Percentiles rank a stretch among this genome's conserved stretches.
These are phyloP conservation scores for Philopedon plagiatum DNA, from an alignment of 2,888 invertebrate species.

Conservation along the genomic window DNA sequence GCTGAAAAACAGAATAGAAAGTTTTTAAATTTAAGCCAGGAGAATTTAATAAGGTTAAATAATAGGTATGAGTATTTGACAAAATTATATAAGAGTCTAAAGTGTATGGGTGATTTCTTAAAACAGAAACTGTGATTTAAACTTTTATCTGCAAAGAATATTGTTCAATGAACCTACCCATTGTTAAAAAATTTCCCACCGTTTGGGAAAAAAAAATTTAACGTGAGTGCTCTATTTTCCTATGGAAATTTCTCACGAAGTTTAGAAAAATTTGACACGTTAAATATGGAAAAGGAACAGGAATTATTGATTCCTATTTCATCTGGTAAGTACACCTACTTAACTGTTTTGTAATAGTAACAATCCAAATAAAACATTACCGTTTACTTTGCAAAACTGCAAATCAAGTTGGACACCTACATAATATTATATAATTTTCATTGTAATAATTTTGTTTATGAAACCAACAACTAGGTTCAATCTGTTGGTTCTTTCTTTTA, in stretches of 20 bases:
- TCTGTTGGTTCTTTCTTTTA: too few species aligned
- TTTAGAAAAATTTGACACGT: constrained; percentile 1
- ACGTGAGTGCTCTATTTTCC: background rate
- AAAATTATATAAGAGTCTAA: background rate
- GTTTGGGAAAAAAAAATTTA: constrained; percentile 1
- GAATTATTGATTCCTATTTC: constrained; percentile 63
- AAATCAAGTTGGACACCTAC: too few species aligned
- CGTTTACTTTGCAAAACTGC: background rate
- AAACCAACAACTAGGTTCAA: too few species aligned
- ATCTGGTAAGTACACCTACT: constrained; percentile 61
- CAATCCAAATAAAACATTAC: background rate
- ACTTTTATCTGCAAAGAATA: constrained; percentile 4
- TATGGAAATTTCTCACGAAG: background rate
- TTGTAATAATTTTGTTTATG: too few species aligned
- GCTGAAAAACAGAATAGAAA: constrained; percentile 21
- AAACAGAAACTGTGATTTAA: constrained; percentile 5
- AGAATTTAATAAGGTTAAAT: too few species aligned
- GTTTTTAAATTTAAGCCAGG: constrained; percentile 1
- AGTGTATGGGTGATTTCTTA: background rate
- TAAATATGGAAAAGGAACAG: constrained; percentile 62
- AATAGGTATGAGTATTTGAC: background rate
- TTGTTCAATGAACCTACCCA: constrained; percentile 42
- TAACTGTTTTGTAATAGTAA: constrained; percentile 13
- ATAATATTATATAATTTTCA: too few species aligned
- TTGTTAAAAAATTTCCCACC: constrained; percentile 27